These are phyloP conservation scores for Hirundichthys speculiger DNA, from an alignment of 2,113 vertebrate species.

Conservation along the genomic window DNA sequence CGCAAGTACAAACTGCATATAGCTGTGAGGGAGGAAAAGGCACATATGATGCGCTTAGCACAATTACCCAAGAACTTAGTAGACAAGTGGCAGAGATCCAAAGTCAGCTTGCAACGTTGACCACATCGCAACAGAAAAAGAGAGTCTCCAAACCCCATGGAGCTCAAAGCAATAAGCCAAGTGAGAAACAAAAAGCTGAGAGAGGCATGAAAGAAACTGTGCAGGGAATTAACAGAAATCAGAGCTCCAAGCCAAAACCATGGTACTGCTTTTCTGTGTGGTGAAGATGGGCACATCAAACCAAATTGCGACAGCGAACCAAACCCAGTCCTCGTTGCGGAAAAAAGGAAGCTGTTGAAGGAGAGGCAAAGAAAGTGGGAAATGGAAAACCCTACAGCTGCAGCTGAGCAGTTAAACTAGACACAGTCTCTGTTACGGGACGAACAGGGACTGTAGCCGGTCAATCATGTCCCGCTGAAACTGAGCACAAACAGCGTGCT, in stretches of 20 bases:
- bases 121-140: background rate
- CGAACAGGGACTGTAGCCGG: background rate
- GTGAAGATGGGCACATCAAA: conserved; percentile 1
- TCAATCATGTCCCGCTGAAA: background rate
- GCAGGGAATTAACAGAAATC: fast-evolving
- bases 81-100: background rate
- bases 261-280: background rate
- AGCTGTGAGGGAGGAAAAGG: background rate
- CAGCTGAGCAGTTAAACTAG: background rate
- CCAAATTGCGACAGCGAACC: background rate
- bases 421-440: conserved; percentile 3
- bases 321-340: background rate
- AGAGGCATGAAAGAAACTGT: background rate
- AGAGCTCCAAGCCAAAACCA: background rate
- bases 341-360: background rate
- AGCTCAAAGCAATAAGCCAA: background rate
- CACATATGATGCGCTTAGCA: background rate
- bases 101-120: background rate
- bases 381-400: background rate
- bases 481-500: background rate
- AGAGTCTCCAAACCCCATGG: fast-evolving
- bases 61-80: background rate
- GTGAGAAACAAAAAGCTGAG: background rate
- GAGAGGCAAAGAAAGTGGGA: background rate
- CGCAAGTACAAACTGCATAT: background rate